Evolutionary conservation across 1,140 invertebrate genomes (phyloP), one percentile per base, ranked within the genome.

Genomic region (Drosophila setifemur): DNA sequence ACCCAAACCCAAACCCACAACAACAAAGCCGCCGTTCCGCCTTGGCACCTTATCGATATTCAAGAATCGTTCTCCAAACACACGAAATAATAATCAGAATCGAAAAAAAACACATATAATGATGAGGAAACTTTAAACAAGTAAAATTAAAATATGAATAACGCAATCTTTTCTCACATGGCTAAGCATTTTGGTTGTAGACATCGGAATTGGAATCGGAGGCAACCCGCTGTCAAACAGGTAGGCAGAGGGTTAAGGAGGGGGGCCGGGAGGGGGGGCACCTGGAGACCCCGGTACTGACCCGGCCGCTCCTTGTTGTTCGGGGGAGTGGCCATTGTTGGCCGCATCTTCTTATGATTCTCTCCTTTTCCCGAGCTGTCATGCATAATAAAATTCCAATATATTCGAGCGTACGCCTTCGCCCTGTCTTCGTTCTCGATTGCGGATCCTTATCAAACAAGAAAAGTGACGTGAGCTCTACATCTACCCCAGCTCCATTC

Each of bases 331-430:
- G 85, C 74, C 58, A 67, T 77, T 83, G 69, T 83, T 68, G 48
- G 39, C 40, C 44, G 33, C 47, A 60, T 42, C 39, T 60, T 49
- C 29, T 67, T 42, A 33, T 5, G 12, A 14, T 14, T 70, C 29
- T 64, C 58, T 31, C 47, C 55, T 58, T 67, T 57, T 69, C 58
- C 79, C 58, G 74, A 85, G 79, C 81, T 85, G 79, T 85, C 79
- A 85, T 85, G 79, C 79, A 85, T 85, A 85, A 85, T 85, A 85
- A 85, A 85, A 85, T 86, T 85, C 70, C 81, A 85, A 85, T 85
- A 78, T 85, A 83, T 83, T 78, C 75, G 79, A 68, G 45, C 70
- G 81, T 73, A 85, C 73, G 79, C 79, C 79, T 83, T 83, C 60
- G 70, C 63, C 67, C 71, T 60, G 55, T 48, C 52, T 69, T 58